Base-by-base conservation (phyloP, 2,888 invertebrate genomes). In the Malacosoma neustria region DNA sequence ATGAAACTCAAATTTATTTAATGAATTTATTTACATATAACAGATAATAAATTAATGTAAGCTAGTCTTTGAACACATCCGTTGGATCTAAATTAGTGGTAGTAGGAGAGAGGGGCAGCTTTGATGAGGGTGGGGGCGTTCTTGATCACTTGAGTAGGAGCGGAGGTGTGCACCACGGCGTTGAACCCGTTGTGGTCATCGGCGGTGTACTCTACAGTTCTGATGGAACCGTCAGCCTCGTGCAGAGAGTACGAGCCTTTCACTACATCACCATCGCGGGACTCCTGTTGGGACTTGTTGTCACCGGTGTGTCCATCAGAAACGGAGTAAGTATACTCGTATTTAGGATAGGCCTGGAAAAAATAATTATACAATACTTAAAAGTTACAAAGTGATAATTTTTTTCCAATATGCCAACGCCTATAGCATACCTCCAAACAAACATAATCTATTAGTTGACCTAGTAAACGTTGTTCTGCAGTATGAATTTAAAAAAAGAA, bases 281-380 rank as follows among this genome's bases (percentile, higher is more conserved):
- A 38, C 47, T 82, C 82, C 44, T 73, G 71, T 54, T 74, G 74
- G 39, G 61, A 59, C 55, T 77, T 75, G 51, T 68, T 59, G 58
- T 82, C 82, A 13, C 79, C 77, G 46, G 80, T 76, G 54, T 76
- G 72, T 29, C 63, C 63, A 51, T 82, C 81, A 42, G 71, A 59
- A 3, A 82, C 77, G 34, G 74, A 74, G 52, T 82, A 81, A 44
- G 61, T 67, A 59, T 68, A 76, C 46, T 67, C 54, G 46, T 61
- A 63, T 41, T 57, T 55, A 12, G 61, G 60, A 42, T 61, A 46
- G 4, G 39, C 36, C 39, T 39, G 35, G n/a, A 3, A 33, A 29
- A 1, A 11, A 12, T 3, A 12, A 38, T 29, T 29, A 14, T 13
- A n/a, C n/a, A n/a, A n/a, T n/a, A n/a, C n/a, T n/a, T n/a, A n/a